phyloP scores from a whole-genome alignment of 2,113 vertebrate genomes.

The Rousettus leschenaultii region DNA sequence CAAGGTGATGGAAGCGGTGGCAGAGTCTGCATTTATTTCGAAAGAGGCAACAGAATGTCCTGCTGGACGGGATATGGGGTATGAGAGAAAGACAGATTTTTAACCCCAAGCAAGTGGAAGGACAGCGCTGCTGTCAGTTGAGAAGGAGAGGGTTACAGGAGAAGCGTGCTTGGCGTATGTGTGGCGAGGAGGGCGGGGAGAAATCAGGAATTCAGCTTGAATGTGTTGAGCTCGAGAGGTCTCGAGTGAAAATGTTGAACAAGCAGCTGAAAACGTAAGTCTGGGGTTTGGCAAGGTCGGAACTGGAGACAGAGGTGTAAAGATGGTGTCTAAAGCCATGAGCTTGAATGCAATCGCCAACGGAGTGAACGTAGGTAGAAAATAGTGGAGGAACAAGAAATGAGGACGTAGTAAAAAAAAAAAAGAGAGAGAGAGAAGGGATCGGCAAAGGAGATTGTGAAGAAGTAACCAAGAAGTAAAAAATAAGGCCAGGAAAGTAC shows the following conservation, averaged over 20 bases:
- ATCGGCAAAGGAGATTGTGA: not conserved
- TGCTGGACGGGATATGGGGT: not conserved
- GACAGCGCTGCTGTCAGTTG: not conserved
- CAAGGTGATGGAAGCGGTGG: not conserved
- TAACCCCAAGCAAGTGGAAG: not conserved
- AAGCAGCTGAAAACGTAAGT: not conserved
- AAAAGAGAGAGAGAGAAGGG: not conserved
- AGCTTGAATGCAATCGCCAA: not conserved
- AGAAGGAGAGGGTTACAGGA: not conserved
- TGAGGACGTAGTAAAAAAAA: not conserved
- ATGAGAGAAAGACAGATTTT: not conserved
- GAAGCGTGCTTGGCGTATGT: not conserved
- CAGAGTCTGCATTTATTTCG: not conserved
- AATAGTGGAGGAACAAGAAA: not conserved
- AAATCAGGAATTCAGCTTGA: not conserved
- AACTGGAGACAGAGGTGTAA: not conserved
- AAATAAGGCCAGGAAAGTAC: not conserved
- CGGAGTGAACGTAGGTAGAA: not conserved
- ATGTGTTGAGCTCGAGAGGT: not conserved
- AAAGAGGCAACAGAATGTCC: not conserved
- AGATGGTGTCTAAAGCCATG: slow-evolving; percentile 7
- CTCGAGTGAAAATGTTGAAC: not conserved
- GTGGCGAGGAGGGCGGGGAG: not conserved
- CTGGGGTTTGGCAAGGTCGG: not conserved
- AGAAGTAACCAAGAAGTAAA: not conserved